phyloP scores from a whole-genome alignment of 2,113 vertebrate genomes.

The Ceyx margarethae region DNA sequence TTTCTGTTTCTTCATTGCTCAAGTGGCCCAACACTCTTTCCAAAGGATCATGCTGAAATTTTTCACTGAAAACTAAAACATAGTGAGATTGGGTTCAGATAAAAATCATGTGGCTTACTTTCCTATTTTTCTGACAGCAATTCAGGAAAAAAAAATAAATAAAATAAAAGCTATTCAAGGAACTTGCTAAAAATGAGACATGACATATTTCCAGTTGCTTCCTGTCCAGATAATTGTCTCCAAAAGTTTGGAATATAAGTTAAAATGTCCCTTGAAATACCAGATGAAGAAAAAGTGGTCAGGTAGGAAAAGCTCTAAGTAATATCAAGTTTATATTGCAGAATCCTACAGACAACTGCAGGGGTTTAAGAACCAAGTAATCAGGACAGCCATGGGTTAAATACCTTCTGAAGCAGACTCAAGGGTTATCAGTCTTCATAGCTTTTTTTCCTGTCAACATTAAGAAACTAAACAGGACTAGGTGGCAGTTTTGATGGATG shows the following conservation, averaged over 20 bases:
- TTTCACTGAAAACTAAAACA: background rate
- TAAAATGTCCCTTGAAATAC: background rate
- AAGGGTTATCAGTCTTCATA: background rate
- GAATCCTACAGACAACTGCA: background rate
- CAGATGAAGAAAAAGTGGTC: too few relatives aligned
- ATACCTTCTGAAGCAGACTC: background rate
- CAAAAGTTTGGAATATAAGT: background rate
- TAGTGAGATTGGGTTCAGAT: background rate
- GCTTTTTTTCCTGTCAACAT: background rate
- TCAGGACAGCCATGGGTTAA: background rate
- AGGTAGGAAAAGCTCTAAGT: too few relatives aligned
- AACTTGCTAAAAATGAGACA: background rate
- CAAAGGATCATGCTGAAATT: background rate
- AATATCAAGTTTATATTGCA: background rate
- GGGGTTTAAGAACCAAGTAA: background rate
- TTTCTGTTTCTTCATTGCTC: background rate
- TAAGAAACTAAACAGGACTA: background rate
- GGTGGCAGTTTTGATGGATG: background rate
- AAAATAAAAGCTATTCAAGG: background rate
- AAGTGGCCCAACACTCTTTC: background rate
- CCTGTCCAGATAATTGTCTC: slow-evolving; percentile 20
- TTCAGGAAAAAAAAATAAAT: background rate
- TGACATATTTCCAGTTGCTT: background rate
- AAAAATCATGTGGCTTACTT: background rate
- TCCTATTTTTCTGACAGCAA: background rate